Percentiles rank a stretch among this genome's conserved stretches.
phyloP scores from a whole-genome alignment of 2,797 vertebrate species.

The Salmo trutta region DNA sequence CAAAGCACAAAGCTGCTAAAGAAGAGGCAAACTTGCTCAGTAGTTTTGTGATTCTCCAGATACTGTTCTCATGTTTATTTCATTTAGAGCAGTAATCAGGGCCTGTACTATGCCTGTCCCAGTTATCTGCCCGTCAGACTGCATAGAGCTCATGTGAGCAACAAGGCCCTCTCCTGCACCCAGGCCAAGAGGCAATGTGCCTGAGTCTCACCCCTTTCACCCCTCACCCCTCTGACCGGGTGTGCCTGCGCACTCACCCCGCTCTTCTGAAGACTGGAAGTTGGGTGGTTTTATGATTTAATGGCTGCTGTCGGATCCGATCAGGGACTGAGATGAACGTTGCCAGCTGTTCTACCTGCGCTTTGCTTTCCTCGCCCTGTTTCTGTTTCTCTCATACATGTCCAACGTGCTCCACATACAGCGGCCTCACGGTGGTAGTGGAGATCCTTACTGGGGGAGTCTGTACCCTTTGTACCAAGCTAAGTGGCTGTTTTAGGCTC shows the following conservation, averaged over 20 bases:
- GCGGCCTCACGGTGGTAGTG: constrained; percentile 62
- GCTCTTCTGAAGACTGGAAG: constrained; percentile 59
- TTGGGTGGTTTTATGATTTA: constrained; percentile 72
- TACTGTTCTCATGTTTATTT: background rate
- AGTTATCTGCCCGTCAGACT: background rate
- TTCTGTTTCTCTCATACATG: constrained; percentile 13
- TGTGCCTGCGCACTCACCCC: constrained; percentile 53
- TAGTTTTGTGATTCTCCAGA: background rate
- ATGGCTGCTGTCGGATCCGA: constrained; percentile 67
- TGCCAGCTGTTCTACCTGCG: constrained; percentile 61
- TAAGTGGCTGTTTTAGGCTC: constrained; percentile 35
- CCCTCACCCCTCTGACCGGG: constrained; percentile 46
- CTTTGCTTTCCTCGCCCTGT: constrained; percentile 21
- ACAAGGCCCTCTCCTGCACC: constrained; percentile 10
- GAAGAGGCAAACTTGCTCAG: background rate
- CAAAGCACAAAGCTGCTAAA: background rate
- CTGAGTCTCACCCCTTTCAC: constrained; percentile 32
- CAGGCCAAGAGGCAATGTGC: constrained; percentile 16
- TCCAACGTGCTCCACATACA: constrained; percentile 41
- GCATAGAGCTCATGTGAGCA: background rate
- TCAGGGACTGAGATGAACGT: constrained; percentile 69
- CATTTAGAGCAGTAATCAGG: background rate
- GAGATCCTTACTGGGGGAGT: constrained; percentile 52
- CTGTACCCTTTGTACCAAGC: constrained; percentile 21
- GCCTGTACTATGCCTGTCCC: background rate